Evolutionary conservation across 2,888 invertebrate species (phyloP).

Genomic region (Drosophila affinis): DNA sequence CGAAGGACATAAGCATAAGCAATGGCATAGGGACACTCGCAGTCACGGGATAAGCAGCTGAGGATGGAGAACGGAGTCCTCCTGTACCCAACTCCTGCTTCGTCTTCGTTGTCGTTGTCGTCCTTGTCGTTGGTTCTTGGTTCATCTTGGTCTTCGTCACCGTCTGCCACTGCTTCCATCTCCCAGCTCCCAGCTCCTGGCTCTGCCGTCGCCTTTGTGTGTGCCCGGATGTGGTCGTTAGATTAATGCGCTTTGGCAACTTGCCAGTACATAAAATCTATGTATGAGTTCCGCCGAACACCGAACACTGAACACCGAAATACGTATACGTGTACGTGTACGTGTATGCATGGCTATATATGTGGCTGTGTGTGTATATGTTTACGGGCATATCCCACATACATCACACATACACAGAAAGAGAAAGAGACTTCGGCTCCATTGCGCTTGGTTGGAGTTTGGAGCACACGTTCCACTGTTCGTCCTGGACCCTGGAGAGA

Average conservation of each 20-base stretch:
- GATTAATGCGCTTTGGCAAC: slow-evolving; percentile 78
- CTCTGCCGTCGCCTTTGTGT: slow-evolving; percentile 50
- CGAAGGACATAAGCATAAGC: slow-evolving; percentile 78
- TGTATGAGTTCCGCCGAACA: slow-evolving; percentile 57
- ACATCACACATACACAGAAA: slow-evolving; percentile 12
- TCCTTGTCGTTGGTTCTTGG: neutral
- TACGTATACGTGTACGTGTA: slow-evolving; percentile 5
- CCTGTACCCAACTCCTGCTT: neutral
- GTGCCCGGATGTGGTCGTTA: slow-evolving; percentile 77
- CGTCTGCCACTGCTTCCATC: slow-evolving; percentile 2
- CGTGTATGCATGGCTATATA: slow-evolving; percentile 22
- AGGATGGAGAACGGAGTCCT: slow-evolving; percentile 11
- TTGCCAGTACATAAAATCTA: slow-evolving; percentile 77
- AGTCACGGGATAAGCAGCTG: slow-evolving; percentile 47
- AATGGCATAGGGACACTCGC: slow-evolving; percentile 67
- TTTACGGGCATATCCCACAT: slow-evolving; percentile 17
- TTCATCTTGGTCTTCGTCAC: neutral
- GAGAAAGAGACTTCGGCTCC: slow-evolving; percentile 24
- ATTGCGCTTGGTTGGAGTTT: slow-evolving; percentile 26
- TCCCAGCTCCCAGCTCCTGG: neutral
- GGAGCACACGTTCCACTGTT: slow-evolving; percentile 35
- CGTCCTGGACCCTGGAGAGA: slow-evolving; percentile 24
- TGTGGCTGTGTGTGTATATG: slow-evolving; percentile 27
- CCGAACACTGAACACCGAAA: slow-evolving; percentile 22
- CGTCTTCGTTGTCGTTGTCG: slow-evolving; percentile 8